Base-by-base conservation (phyloP, 2,113 vertebrate species). In the Ochotona curzoniae region DNA sequence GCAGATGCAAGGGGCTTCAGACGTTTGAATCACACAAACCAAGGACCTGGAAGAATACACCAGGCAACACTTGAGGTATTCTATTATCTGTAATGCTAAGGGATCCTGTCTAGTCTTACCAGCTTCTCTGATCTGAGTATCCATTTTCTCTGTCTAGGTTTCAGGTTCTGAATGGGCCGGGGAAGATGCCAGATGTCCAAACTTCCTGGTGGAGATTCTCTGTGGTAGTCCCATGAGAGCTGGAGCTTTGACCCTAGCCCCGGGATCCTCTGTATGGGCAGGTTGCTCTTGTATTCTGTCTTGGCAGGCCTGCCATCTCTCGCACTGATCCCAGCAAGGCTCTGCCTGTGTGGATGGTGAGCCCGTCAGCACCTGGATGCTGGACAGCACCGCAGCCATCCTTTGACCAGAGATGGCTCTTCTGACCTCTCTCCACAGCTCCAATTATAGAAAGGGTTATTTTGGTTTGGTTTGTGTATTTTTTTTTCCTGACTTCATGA, bases 341-440 rank as follows among this genome's bases (percentile, higher is more conserved):
- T 57, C 20, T 8, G 35, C n/a, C 18, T n/a, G n/a, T 60, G n/a
- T 83, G 94, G 47, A 17, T 70, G 35, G 64, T 23, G 17, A 38
- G n/a, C 83, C 71, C 75, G 1, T 96, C 96, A 96, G 94, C 94
- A 95, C 94, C 83, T 89, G 67, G 20, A 70, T 25, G 49, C 60
- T 95, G 95, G 91, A 95, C 95, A 93, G 89, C 94, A 91, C 93
- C 84, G 61, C 63, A 61, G 63, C 54, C 20, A 0, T 47, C 47
- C 38, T n/a, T 0, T 11, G 64, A 54, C 82, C 64, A 61, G 88
- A 70, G 61, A 51, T 82, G 70, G 92, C 70, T 80, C 83, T 86
- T 74, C 87, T 91, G 86, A 89, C 87, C 91, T 88, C 95, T 89
- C 14, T 32, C 49, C 51, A 20, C 63, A 60, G 23, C 44, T 61